A percentile compares a stretch with the other conserved stretches of the same genome.
Evolutionary conservation across 2,888 invertebrate species (phyloP).

Genomic region (Apamea crenata): DNA sequence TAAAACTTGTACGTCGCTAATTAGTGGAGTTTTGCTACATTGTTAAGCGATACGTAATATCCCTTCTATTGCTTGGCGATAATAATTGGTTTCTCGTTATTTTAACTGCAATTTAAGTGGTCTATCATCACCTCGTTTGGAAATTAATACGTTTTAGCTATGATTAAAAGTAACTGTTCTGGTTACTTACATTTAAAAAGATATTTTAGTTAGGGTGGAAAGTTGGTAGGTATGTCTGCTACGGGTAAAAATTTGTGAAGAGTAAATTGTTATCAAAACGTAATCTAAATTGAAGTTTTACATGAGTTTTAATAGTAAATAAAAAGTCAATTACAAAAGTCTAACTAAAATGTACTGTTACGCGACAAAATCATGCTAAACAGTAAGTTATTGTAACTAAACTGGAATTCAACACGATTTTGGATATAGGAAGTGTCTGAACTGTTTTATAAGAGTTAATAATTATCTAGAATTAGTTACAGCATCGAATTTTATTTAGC

Average conservation of each 20-base stretch:
- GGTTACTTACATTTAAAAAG: constrained; percentile 20
- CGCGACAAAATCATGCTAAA: not conserved
- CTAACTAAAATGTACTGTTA: not conserved
- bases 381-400: not conserved
- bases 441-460: not conserved
- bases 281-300: not conserved
- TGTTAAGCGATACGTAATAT: constrained; percentile 66
- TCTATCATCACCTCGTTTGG: constrained; percentile 63
- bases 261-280: not conserved
- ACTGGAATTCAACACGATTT: not conserved
- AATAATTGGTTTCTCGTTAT: constrained; percentile 64
- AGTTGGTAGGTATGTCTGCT: not conserved
- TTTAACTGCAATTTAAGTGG: constrained; percentile 59
- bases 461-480: not conserved
- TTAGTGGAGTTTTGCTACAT: constrained; percentile 70
- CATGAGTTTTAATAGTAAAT: not conserved
- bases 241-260: not conserved
- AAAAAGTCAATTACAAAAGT: not conserved
- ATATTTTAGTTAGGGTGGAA: not conserved
- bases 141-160: constrained; percentile 52
- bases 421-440: too few species aligned
- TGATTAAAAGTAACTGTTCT: constrained; percentile 41
- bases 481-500: not conserved
- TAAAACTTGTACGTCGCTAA: constrained; percentile 67
- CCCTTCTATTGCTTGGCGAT: constrained; percentile 63